Conservation (phyloP, 2,797 vertebrate genomes). For the Vireo griseus region DNA sequence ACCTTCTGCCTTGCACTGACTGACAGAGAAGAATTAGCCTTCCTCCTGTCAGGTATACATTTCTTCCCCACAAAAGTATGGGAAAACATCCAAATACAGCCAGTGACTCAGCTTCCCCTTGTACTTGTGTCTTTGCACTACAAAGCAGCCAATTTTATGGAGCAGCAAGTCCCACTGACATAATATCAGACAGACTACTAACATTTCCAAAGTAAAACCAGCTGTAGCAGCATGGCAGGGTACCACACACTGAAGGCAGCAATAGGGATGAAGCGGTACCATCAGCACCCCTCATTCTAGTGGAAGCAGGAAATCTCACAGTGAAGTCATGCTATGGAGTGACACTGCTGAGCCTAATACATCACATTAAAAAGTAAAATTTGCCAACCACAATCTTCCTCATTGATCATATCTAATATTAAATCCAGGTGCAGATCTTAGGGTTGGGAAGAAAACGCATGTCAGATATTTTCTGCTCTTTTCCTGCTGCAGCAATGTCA, state of each 20-base stretch:
- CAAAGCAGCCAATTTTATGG: not conserved
- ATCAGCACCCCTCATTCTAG: not conserved
- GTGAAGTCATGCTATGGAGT: not conserved
- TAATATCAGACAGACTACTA: not conserved
- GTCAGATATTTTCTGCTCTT: not conserved
- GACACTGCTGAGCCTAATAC: not conserved
- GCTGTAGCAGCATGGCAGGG: not conserved
- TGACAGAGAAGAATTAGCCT: slow-evolving; percentile 50
- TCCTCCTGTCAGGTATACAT: slow-evolving; percentile 13
- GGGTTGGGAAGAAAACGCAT: not conserved
- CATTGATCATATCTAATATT: not conserved
- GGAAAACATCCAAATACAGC: slow-evolving; percentile 36
- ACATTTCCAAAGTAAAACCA: not conserved
- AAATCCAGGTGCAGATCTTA: not conserved
- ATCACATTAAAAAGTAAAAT: slow-evolving; percentile 32
- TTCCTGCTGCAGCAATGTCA: not conserved
- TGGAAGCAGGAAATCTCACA: not conserved
- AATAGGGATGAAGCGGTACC: not conserved
- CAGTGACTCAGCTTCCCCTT: slow-evolving; percentile 30
- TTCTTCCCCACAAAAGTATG: not conserved
- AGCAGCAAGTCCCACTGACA: not conserved
- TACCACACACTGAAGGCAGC: not conserved
- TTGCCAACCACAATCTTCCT: not conserved
- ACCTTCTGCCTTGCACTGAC: slow-evolving; percentile 33
- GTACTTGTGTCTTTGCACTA: not conserved